Conservation (phyloP, 2,888 invertebrate species). For the Melanostoma mellinum region DNA sequence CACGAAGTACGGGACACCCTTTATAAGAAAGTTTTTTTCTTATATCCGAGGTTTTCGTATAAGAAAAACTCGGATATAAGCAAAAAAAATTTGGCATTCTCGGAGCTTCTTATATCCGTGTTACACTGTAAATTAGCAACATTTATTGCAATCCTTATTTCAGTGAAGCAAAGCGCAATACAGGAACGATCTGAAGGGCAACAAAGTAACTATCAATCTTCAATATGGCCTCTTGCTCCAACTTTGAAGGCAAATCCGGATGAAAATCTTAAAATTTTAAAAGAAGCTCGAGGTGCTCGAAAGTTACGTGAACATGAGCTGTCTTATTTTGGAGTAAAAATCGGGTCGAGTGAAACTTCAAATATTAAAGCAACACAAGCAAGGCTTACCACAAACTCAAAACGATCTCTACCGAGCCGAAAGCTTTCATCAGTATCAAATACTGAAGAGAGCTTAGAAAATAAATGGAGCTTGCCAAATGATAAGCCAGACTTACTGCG, state of each 20-base stretch:
- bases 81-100: no score
- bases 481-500: constrained; percentile 81
- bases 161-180: constrained; percentile 56
- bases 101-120: no score
- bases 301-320: constrained; percentile 85
- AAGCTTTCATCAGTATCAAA: constrained; percentile 41
- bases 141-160: background rate
- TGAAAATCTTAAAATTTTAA: constrained; percentile 79
- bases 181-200: constrained; percentile 46
- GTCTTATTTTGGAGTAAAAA: constrained; percentile 84
- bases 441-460: constrained; percentile 62
- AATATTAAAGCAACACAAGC: constrained; percentile 43
- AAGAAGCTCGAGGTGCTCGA: constrained; percentile 82
- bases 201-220: constrained; percentile 59
- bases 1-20: no score
- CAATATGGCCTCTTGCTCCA: constrained; percentile 42
- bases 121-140: background rate
- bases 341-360: constrained; percentile 59
- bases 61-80: no score
- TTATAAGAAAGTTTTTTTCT: no score
- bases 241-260: constrained; percentile 14
- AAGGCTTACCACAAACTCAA: constrained; percentile 44
- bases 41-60: no score
- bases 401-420: constrained; percentile 71
- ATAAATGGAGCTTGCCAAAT: constrained; percentile 79